phyloP scores from a whole-genome alignment of 1,140 invertebrate genomes.

The Lasioglossum albipes region DNA sequence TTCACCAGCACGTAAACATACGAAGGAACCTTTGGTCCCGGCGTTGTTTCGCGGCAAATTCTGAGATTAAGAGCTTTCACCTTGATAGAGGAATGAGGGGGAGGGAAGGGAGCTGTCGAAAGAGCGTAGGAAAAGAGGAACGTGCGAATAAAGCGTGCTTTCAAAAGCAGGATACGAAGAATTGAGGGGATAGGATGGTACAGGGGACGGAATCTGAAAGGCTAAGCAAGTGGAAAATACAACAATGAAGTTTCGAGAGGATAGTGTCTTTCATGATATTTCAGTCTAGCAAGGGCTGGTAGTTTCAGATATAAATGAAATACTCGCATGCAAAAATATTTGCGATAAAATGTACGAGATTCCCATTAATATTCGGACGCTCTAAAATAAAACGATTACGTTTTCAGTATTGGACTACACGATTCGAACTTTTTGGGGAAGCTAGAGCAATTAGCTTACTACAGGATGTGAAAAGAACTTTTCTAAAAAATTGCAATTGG shows the following conservation, averaged over 20 bases:
- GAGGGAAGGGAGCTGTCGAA: neutral
- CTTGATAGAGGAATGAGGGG: neutral
- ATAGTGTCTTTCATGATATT: neutral
- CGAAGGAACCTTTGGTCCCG: neutral
- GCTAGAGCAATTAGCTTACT: too few species aligned
- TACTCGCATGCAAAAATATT: too few species aligned
- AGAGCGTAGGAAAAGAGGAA: neutral
- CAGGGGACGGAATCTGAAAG: neutral
- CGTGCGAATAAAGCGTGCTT: neutral
- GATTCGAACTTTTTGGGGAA: too few species aligned
- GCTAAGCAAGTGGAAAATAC: neutral
- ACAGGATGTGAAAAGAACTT: too few species aligned
- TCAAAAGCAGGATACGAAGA: neutral
- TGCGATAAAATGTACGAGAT: too few species aligned
- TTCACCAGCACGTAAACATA: conserved; percentile 24
- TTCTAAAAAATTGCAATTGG: too few species aligned
- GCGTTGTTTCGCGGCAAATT: conserved; percentile 17
- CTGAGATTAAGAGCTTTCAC: conserved; percentile 34
- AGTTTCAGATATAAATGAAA: too few species aligned
- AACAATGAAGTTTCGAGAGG: conserved; percentile 7
- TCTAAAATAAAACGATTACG: too few species aligned
- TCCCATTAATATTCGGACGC: too few species aligned
- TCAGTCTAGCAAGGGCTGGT: neutral
- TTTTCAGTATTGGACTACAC: too few species aligned
- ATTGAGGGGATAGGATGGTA: neutral